Evolutionary conservation across 1,140 invertebrate genomes (phyloP).

Genomic region (Drosophila micromelanica): DNA sequence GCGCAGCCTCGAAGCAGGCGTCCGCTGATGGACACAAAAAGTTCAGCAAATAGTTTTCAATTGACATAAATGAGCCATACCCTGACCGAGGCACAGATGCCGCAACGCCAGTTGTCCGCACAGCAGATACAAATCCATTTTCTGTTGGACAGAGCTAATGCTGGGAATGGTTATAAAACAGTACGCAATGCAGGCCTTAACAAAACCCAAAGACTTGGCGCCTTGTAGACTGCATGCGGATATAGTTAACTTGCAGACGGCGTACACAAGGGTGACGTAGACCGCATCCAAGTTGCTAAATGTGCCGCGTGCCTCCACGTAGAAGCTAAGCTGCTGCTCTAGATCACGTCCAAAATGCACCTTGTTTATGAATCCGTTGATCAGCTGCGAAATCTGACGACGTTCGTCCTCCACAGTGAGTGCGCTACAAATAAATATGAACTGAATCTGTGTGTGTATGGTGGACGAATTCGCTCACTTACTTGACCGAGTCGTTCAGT

Average conservation of each 20-base stretch:
- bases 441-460: neutral
- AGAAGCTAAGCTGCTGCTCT: conserved; percentile 96
- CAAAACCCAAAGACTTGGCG: conserved; percentile 88
- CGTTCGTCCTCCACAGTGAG: conserved; percentile 97
- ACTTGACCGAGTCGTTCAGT: conserved; percentile 97
- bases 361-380: conserved; percentile 91
- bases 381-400: conserved; percentile 92
- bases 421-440: conserved; percentile 87
- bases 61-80: conserved; percentile 52
- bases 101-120: conserved; percentile 95
- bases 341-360: conserved; percentile 94
- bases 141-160: conserved; percentile 89
- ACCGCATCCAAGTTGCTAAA: conserved; percentile 96
- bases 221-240: conserved; percentile 93
- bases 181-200: conserved; percentile 97
- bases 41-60: neutral
- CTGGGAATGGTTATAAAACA: conserved; percentile 98
- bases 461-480: conserved; percentile 67
- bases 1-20: conserved; percentile 95
- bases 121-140: conserved; percentile 93
- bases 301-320: conserved; percentile 94
- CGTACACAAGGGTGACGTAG: conserved; percentile 93
- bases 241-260: conserved; percentile 92
- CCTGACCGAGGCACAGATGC: conserved; percentile 95
- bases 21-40: conserved; percentile 88